These are phyloP conservation scores for Echinops telfairi DNA, from an alignment of 2,113 vertebrate genomes.

Conservation along the genomic window DNA sequence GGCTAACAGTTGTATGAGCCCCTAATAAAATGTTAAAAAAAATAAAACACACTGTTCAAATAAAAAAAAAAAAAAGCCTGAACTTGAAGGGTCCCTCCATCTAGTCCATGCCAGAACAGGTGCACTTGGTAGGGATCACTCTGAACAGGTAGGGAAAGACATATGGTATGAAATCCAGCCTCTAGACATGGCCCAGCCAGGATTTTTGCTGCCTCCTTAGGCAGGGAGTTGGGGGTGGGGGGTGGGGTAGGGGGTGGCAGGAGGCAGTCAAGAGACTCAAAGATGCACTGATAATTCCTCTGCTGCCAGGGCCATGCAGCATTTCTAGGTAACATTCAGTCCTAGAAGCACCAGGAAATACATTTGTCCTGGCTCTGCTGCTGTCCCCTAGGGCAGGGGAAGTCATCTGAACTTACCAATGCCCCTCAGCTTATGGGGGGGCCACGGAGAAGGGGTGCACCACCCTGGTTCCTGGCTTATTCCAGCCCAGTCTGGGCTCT, in stretches of 20 bases:
- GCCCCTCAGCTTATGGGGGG: background rate
- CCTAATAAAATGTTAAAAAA: no score
- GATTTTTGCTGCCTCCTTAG: no score
- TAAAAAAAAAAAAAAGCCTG: background rate
- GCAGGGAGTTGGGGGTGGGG: no score
- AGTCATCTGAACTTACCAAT: background rate
- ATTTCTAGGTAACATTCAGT: background rate
- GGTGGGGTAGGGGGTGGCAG: no score
- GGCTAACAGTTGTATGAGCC: no score
- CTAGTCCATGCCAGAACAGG: background rate
- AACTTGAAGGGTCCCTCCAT: background rate
- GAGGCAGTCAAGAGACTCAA: background rate
- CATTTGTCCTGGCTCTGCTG: background rate
- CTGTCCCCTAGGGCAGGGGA: no score
- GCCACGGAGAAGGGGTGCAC: fast-evolving
- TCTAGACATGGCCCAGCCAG: fast-evolving
- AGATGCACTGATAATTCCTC: background rate
- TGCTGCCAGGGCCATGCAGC: background rate
- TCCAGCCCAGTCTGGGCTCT: background rate
- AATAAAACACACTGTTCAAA: no score
- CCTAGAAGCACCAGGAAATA: background rate
- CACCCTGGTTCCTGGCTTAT: background rate
- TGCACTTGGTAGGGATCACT: fast-evolving
- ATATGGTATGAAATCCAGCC: background rate
- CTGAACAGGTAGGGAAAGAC: background rate